Evolutionary conservation across 1,140 invertebrate genomes (phyloP), one percentile per base, ranked within the genome.

Genomic region (Andrena cerasifolii): DNA sequence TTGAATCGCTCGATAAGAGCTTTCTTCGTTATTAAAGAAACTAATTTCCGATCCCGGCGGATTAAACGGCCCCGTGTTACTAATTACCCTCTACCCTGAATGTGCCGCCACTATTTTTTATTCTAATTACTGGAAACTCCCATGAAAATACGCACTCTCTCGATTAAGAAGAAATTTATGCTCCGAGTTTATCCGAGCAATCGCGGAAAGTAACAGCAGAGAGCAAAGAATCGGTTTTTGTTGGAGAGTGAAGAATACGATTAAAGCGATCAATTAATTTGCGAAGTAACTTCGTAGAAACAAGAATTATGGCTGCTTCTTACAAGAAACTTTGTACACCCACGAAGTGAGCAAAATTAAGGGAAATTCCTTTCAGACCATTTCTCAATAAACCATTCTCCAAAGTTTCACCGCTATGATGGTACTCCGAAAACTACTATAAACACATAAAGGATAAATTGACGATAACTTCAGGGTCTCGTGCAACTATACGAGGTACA

Each of bases 81-180:
- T 58, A 76, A 76, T 76, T 76, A 68, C 21, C 31, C n/a, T 4
- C 2, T 3, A 26, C 1, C 3, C 3, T 12, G 10, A 31, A 36
- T 12, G 12, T 24, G 14, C 4, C 14, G 36, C 0, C 8, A 0
- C 28, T 58, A 31, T 47, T 58, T n/a, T 68, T 68, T 67, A 56
- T 59, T 47, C 43, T 68, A 76, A 76, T 76, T 76, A 43, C n/a
- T 8, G 26, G 24, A 67, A n/a, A 45, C 6, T 3, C 6, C 40
- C 43, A 49, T 68, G 63, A 16, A 10, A 56, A 24, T 43, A 18
- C 3, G 12, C 33, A 24, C n/a, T 14, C 7, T 4, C 14, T 1
- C 28, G 28, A 36, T 58, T 68, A 68, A 67, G 33, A 7, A 2
- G 43, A 18, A 67, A 28, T 68, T 76, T 68, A 40, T n/a, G 6